A percentile compares a stretch with the other conserved stretches of the same genome.
Evolutionary conservation across 1,140 invertebrate species (phyloP).

Genomic region (Drosophila virilis): DNA sequence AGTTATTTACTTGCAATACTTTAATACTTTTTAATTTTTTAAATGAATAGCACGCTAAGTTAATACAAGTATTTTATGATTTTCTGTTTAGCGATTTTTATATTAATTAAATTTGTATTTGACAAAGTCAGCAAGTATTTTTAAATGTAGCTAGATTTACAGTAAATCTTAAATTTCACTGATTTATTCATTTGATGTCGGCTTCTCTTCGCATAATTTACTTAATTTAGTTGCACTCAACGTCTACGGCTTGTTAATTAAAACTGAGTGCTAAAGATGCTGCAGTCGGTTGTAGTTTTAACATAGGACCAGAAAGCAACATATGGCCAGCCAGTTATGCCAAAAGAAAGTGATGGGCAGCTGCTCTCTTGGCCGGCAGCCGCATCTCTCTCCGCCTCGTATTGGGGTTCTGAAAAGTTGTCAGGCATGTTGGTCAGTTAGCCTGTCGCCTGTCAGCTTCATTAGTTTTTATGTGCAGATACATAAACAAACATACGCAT

Average conservation of each 20-base stretch:
- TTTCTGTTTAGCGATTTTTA: not conserved
- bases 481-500: constrained; percentile 16
- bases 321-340: constrained; percentile 20
- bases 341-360: constrained; percentile 55
- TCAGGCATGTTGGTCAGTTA: constrained; percentile 30
- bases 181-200: not conserved
- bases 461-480: constrained; percentile 52
- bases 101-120: not conserved
- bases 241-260: constrained; percentile 42
- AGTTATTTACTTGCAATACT: constrained; percentile 17
- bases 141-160: too few species aligned
- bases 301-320: constrained; percentile 13
- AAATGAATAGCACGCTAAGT: too few species aligned
- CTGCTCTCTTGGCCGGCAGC: constrained; percentile 9
- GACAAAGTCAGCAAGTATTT: too few species aligned
- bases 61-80: not conserved
- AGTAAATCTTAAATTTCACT: not conserved
- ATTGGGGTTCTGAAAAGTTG: constrained; percentile 51
- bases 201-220: constrained; percentile 46
- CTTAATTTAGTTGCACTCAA: constrained; percentile 40
- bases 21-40: not conserved
- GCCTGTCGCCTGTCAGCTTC: constrained; percentile 52
- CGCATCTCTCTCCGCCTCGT: not conserved
- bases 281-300: constrained; percentile 4
- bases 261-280: constrained; percentile 26